Conservation (phyloP, 2,888 invertebrate genomes). For the Lagria hirta region DNA sequence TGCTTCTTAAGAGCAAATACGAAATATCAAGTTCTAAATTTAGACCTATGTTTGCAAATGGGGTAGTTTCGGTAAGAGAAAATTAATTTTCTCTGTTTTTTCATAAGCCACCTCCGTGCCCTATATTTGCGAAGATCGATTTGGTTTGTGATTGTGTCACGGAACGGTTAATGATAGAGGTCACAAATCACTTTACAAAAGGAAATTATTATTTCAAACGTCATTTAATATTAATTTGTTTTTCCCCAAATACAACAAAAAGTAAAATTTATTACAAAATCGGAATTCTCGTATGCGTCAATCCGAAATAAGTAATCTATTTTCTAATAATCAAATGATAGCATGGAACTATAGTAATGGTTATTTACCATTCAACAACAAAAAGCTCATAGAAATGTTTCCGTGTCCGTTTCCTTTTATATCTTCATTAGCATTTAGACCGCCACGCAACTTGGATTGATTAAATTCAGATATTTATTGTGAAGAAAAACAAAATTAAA, state of each 20-base stretch:
- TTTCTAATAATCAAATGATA: conserved; percentile 17
- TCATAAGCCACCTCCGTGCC: too few species aligned
- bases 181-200: conserved; percentile 23
- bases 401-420: conserved; percentile 14
- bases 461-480: too few species aligned
- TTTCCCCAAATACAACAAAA: conserved; percentile 5
- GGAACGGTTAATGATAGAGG: conserved; percentile 19
- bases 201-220: conserved; percentile 20
- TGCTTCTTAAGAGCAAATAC: too few species aligned
- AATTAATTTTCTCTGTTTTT: too few species aligned
- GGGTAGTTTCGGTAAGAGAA: not conserved
- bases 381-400: conserved; percentile 8
- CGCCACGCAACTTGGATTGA: conserved; percentile 7
- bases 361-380: conserved; percentile 8
- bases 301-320: too few species aligned
- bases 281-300: too few species aligned
- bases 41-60: not conserved
- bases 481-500: too few species aligned
- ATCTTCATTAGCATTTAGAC: conserved; percentile 12
- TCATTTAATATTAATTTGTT: conserved; percentile 18
- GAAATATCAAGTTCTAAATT: too few species aligned
- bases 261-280: conserved; percentile 10
- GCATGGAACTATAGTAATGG: conserved; percentile 4
- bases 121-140: conserved; percentile 17
- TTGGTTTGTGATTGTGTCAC: conserved; percentile 18